Percentiles rank a stretch among this genome's conserved stretches.
phyloP scores from a whole-genome alignment of 2,113 vertebrate species.

The Rhea pennata region DNA sequence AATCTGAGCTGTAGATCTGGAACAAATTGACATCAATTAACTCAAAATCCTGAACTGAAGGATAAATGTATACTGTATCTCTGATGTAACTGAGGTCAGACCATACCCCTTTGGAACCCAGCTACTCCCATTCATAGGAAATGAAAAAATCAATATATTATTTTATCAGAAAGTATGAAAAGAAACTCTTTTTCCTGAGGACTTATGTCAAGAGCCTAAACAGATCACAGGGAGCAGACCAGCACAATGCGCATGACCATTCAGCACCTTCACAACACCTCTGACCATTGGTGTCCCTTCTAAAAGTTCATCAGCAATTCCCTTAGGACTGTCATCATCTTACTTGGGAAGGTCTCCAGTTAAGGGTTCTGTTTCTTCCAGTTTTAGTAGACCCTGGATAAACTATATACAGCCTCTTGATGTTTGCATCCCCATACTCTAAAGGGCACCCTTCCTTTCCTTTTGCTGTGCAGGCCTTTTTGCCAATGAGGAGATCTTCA shows the following conservation, averaged over 20 bases:
- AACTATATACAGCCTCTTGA: neutral
- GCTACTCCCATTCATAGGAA: neutral
- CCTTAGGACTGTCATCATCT: neutral
- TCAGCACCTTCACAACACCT: neutral
- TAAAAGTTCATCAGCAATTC: fast-evolving
- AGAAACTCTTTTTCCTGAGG: neutral
- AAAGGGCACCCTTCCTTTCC: neutral
- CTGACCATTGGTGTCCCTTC: neutral
- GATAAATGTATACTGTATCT: fast-evolving
- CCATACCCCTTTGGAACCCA: neutral
- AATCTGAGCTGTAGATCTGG: slow-evolving; percentile 79
- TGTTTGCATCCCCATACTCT: neutral
- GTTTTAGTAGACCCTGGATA: neutral
- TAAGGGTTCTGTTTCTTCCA: neutral
- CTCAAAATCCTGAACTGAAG: neutral
- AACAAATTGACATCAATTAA: slow-evolving; percentile 44
- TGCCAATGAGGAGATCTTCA: neutral
- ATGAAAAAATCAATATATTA: neutral
- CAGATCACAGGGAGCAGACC: neutral
- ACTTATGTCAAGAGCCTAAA: neutral
- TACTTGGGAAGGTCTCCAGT: neutral
- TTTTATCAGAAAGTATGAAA: neutral
- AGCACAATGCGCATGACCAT: neutral
- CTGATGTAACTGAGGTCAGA: neutral
- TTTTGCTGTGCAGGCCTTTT: neutral